These are phyloP conservation scores for Rhagoletis pomonella DNA, from an alignment of 1,140 invertebrate genomes.

Conservation along the genomic window DNA sequence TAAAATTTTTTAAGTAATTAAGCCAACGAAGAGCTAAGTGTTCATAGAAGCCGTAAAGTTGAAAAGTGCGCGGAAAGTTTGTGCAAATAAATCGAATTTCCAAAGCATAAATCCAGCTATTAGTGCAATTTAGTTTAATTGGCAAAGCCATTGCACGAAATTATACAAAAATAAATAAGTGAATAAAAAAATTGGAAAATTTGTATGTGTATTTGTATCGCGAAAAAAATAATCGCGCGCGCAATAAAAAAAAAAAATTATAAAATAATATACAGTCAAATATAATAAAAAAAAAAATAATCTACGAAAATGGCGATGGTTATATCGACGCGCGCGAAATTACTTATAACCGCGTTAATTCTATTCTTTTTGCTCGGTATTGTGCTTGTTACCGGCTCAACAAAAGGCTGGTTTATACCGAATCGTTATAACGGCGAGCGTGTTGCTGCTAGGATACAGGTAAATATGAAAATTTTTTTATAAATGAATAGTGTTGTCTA, in stretches of 20 bases:
- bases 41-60: not conserved
- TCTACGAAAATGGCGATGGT: conserved; percentile 78
- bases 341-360: conserved; percentile 76
- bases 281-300: conserved; percentile 47
- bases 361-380: conserved; percentile 76
- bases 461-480: conserved; percentile 59
- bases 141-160: conserved; percentile 21
- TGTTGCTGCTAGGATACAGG: conserved; percentile 74
- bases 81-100: not conserved
- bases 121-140: conserved; percentile 50
- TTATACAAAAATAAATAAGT: not conserved
- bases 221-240: not conserved
- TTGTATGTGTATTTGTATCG: not conserved
- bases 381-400: conserved; percentile 76
- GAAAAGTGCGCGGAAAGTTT: not conserved
- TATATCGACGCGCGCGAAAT: conserved; percentile 77
- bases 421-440: conserved; percentile 73
- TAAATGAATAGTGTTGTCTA: no score
- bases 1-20: conserved; percentile 21
- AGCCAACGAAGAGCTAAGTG: conserved; percentile 21
- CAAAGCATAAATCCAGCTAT: conserved; percentile 1
- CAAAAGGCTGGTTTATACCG: conserved; percentile 75
- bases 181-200: not conserved
- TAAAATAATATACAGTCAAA: conserved; percentile 26
- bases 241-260: not conserved